Evolutionary conservation across 1,140 invertebrate genomes (phyloP).

Genomic region (Leptopilina clavipes): DNA sequence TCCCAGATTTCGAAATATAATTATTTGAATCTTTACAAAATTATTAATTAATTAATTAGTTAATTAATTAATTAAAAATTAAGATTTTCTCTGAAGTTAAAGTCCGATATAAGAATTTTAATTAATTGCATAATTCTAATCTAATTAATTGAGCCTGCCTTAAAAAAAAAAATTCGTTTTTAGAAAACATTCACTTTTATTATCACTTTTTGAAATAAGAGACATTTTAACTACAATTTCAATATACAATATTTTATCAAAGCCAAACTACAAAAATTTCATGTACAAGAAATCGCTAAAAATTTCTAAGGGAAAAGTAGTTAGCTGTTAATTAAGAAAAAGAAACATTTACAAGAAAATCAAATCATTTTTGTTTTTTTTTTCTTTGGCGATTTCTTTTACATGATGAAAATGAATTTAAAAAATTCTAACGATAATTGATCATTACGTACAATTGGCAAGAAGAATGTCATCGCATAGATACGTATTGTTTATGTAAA

Average conservation of each 20-base stretch:
- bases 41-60: too few relatives aligned
- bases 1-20: conserved; percentile 51
- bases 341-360: not conserved
- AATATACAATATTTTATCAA: conserved; percentile 21
- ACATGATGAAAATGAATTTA: not conserved
- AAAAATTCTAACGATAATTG: conserved; percentile 6
- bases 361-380: not conserved
- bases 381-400: not conserved
- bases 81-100: not conserved
- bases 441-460: conserved; percentile 23
- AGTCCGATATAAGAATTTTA: conserved; percentile 7
- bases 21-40: conserved; percentile 41
- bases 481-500: conserved; percentile 11
- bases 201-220: not conserved
- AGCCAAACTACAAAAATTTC: not conserved
- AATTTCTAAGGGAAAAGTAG: not conserved
- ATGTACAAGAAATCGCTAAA: not conserved
- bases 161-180: not conserved
- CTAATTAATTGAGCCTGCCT: not conserved
- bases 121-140: not conserved
- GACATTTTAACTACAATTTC: not conserved
- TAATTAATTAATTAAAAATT: too few relatives aligned
- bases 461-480: conserved; percentile 34
- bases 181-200: conserved; percentile 8
- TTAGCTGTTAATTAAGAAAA: not conserved